Percentiles rank a stretch among this genome's conserved stretches.
Conservation (phyloP, 37 sponge, comb jelly and placozoan species). For the Mnemiopsis leidyi region DNA sequence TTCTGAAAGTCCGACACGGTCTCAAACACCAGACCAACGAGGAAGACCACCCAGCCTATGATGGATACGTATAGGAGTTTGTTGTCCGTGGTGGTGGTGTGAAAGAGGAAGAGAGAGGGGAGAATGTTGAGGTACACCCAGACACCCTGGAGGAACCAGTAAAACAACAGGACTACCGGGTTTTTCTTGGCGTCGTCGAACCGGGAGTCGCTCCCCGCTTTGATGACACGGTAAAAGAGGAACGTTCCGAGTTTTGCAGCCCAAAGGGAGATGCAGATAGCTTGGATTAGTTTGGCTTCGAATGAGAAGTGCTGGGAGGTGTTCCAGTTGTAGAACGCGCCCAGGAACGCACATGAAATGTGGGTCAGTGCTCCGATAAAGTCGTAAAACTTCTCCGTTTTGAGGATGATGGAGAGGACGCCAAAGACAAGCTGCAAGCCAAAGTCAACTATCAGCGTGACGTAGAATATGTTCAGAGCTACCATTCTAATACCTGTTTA, state of each 20-base stretch:
- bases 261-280: constrained; percentile 68
- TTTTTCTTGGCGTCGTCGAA: constrained; percentile 69
- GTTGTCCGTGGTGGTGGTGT: not conserved
- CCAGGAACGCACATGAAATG: constrained; percentile 38
- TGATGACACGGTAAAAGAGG: constrained; percentile 69
- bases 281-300: not conserved
- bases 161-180: constrained; percentile 67
- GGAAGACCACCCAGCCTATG: constrained; percentile 69
- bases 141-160: constrained; percentile 69
- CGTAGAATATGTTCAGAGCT: constrained; percentile 8
- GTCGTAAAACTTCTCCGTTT: constrained; percentile 57
- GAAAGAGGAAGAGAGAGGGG: constrained; percentile 68
- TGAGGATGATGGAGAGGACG: not conserved
- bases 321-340: constrained; percentile 14
- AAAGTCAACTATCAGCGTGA: constrained; percentile 36
- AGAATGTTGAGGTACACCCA: constrained; percentile 69
- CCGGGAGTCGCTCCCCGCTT: constrained; percentile 68
- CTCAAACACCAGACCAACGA: constrained; percentile 68
- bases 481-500: not conserved
- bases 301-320: not conserved
- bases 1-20: constrained; percentile 69
- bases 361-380: constrained; percentile 38
- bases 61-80: not conserved
- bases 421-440: constrained; percentile 41
- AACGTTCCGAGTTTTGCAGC: constrained; percentile 66